Evolutionary conservation across 1,140 invertebrate genomes (phyloP), one percentile per base, ranked within the genome.

Genomic region (Trachelipus rathkii): DNA sequence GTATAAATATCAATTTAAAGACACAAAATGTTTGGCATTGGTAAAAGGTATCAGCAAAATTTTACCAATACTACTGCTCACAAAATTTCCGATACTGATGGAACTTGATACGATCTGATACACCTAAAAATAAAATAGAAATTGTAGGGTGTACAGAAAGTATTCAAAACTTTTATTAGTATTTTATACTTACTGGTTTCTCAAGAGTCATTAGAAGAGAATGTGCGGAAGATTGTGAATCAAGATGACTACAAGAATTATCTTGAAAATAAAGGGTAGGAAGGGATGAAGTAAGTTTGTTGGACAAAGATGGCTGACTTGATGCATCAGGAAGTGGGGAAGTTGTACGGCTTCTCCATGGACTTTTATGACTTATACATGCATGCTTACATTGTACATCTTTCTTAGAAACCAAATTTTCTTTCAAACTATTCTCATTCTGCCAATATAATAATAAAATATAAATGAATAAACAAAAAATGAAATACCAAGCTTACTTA

Each of bases 261-360:
- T 60, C 50, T 19, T 60, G 50, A 60, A 60, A 19, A 60, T 60
- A 8, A 60, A 60, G 50, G 19, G 50, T 60, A 15, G 50, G 50
- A 19, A 60, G 50, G 19, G 50, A 60, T 13, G 50, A 60, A 19
- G 50, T 19, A 13, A 60, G 19, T 60, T 60, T 60, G 50, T 19
- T 60, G 19, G 50, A 60, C 8, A 60, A 60, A 19, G 50, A 60
- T 15, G 50, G 8, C 11, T 15, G 50, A 60, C 11, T 19, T 60
- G 50, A 15, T 60, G 50, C 11, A 60, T 60, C 50, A 60, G 50
- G 50, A 60, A 60, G 50, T 15, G 50, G 50, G 19, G 50, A 60
- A 60, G 50, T 60, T 60, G 50, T 60, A 60, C 50, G 50, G 19
- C 50, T 60, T 60, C 50, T 60, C 50, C 50, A 60, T 15, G 50